Percentiles rank a stretch among this genome's conserved stretches.
Evolutionary conservation across 2,888 invertebrate species (phyloP).

Genomic region (Monopis laevigella): DNA sequence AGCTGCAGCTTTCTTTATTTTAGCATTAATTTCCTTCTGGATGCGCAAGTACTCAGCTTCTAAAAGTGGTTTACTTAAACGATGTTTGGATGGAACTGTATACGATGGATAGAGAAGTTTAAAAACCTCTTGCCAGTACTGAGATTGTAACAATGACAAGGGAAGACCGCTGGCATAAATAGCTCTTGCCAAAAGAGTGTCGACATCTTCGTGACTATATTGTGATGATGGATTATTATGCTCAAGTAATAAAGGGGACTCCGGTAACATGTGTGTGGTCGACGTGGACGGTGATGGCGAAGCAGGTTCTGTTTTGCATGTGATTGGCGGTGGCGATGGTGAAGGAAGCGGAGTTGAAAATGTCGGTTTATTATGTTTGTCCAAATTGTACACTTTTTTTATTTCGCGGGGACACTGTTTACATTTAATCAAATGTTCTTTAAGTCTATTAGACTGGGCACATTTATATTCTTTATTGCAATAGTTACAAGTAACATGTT

Average conservation of each 20-base stretch:
- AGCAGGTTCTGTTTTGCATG: background rate
- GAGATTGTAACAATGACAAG: no score
- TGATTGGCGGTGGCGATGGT: background rate
- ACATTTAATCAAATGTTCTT: constrained; percentile 2
- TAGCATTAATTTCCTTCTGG: no score
- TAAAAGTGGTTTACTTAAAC: no score
- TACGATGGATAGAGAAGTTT: no score
- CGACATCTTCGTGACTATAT: constrained; percentile 2
- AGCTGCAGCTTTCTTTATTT: no score
- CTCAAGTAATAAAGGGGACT: background rate
- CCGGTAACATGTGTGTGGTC: no score
- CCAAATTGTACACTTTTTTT: constrained; percentile 1
- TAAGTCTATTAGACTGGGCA: no score
- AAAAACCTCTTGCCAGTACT: no score
- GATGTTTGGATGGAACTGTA: no score
- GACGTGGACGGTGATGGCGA: constrained; percentile 1
- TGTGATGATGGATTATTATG: background rate
- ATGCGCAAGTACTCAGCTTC: no score
- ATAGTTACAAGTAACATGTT: no score
- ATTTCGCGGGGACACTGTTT: constrained; percentile 3
- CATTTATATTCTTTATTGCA: no score
- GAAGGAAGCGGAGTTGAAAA: background rate
- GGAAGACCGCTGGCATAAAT: constrained; percentile 4
- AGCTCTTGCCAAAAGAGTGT: constrained; percentile 3
- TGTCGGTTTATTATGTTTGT: constrained; percentile 1